Percentiles rank a stretch among this genome's conserved stretches.
phyloP scores from a whole-genome alignment of 2,113 vertebrate genomes.

The Sceloporus undulatus region DNA sequence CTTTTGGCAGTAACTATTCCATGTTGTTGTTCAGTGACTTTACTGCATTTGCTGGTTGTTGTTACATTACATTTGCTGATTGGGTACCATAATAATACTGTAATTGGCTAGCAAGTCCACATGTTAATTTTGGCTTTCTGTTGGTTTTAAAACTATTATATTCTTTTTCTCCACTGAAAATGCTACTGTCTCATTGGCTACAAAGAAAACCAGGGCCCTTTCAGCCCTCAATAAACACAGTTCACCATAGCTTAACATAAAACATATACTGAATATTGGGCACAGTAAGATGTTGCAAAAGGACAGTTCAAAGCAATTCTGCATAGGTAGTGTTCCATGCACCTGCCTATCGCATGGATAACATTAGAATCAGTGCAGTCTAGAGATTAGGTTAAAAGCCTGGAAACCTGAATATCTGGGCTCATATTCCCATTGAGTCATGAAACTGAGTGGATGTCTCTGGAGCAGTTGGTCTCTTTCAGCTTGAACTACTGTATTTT shows the following conservation, averaged over 20 bases:
- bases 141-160: not conserved
- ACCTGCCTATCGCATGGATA: too few species aligned
- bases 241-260: not conserved
- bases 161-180: not conserved
- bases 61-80: not conserved
- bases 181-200: not conserved
- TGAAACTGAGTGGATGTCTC: too few species aligned
- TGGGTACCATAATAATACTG: not conserved
- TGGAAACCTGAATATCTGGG: not conserved
- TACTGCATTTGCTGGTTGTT: not conserved
- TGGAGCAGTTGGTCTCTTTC: not conserved
- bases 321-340: not conserved
- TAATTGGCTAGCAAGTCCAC: not conserved
- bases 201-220: not conserved
- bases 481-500: not conserved
- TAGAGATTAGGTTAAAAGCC: not conserved
- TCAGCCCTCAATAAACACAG: not conserved
- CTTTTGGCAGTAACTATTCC: not conserved
- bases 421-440: not conserved
- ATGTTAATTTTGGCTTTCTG: not conserved
- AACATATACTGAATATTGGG: not conserved
- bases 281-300: not conserved
- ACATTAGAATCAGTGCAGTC: not conserved
- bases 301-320: not conserved
- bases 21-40: not conserved